A percentile compares a stretch with the other conserved stretches of the same genome.
Evolutionary conservation across 2,113 vertebrate genomes (phyloP).

Genomic region (Hippocampus barbouri): DNA sequence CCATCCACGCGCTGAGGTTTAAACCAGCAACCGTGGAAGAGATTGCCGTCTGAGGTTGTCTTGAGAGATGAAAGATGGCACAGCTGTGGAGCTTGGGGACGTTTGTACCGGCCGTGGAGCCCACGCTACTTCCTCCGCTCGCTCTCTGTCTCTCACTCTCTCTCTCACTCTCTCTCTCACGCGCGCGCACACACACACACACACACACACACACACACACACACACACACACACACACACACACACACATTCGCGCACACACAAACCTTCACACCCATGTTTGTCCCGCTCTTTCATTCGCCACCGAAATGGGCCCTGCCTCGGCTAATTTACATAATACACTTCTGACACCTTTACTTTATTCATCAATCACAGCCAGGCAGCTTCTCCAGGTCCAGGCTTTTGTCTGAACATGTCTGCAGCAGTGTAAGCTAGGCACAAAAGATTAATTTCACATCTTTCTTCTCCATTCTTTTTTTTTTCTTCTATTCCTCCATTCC

Average conservation of each 20-base stretch:
- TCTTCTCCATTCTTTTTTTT: slow-evolving; percentile 65
- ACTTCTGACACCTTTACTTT: slow-evolving; percentile 99
- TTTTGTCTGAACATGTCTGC: slow-evolving; percentile 99
- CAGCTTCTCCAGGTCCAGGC: slow-evolving; percentile 94
- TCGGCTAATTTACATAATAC: slow-evolving; percentile 99
- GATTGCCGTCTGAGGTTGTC: slow-evolving; percentile 90
- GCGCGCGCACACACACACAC: background rate
- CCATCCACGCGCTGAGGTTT: slow-evolving; percentile 36
- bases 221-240: slow-evolving; percentile 1
- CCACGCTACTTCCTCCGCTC: slow-evolving; percentile 16
- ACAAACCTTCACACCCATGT: slow-evolving; percentile 60
- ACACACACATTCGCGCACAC: slow-evolving; percentile 3
- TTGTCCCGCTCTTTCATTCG: slow-evolving; percentile 75
- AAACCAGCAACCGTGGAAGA: slow-evolving; percentile 63
- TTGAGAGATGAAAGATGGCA: slow-evolving; percentile 95
- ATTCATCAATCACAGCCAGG: slow-evolving; percentile 96
- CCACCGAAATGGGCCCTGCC: slow-evolving; percentile 89
- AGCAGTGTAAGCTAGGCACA: slow-evolving; percentile 98
- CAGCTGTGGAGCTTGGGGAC: slow-evolving; percentile 84
- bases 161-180: too few species aligned
- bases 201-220: slow-evolving; percentile 15
- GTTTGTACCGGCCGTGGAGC: slow-evolving; percentile 65
- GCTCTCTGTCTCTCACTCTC: background rate
- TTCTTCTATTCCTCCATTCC: slow-evolving; percentile 32
- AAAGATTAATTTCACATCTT: slow-evolving; percentile 99